phyloP scores from a whole-genome alignment of 2,113 vertebrate genomes.

The Atlantisia rogersi region DNA sequence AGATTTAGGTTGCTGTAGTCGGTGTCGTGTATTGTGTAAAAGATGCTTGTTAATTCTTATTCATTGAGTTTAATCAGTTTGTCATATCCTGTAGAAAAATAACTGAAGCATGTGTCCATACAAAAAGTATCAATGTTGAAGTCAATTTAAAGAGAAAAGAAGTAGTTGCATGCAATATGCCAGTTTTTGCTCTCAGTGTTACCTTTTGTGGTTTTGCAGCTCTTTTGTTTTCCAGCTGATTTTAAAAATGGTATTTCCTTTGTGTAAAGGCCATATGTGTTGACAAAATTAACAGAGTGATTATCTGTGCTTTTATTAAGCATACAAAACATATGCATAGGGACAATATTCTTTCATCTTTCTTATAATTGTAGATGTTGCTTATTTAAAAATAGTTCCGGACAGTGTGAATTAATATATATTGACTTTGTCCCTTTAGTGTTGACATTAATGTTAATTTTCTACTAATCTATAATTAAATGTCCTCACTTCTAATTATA shows the following conservation, averaged over 20 bases:
- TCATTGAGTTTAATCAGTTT: conserved; percentile 33
- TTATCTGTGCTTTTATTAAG: background rate
- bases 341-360: background rate
- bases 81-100: conserved; percentile 20
- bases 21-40: background rate
- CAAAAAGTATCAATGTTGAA: conserved; percentile 10
- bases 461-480: conserved; percentile 55
- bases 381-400: background rate
- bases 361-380: background rate
- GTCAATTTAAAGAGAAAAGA: background rate
- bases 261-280: background rate
- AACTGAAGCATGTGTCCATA: conserved; percentile 27
- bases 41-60: conserved; percentile 13
- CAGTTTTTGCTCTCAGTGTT: background rate
- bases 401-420: background rate
- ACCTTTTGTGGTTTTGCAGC: background rate
- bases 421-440: background rate
- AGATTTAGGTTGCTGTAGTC: background rate
- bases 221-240: conserved; percentile 47
- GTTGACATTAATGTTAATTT: conserved; percentile 43
- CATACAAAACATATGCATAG: background rate
- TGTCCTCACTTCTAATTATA: conserved; percentile 22
- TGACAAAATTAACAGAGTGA: background rate
- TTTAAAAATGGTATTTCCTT: conserved; percentile 35
- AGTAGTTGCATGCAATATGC: background rate